Base-by-base conservation (phyloP, 2,797 vertebrate genomes). In the Phataginus tetradactyla region DNA sequence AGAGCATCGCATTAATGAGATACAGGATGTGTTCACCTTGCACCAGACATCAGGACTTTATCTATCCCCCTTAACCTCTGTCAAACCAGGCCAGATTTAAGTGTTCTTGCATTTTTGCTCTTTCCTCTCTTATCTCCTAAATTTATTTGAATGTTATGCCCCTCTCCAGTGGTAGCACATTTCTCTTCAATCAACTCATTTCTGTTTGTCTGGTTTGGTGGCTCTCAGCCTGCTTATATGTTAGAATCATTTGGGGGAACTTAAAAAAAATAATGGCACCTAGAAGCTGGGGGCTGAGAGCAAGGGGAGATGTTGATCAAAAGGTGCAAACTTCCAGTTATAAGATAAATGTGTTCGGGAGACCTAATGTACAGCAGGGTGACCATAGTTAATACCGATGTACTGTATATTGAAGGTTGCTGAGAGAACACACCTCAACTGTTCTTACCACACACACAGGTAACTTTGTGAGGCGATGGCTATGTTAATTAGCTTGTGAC, bases 111-210 rank as follows among this genome's bases (percentile, higher is more conserved):
- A 53, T 37, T 71, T 93, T 83, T 10, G 11, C 37, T 59, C 32
- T 91, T 90, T 72, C 15, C 6, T 63, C 14, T 75, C 6, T 51
- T 87, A 10, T 64, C 4, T 49, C 75, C 29, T 84, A 63, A 75
- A n/a, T 86, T 79, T 66, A 95, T 78, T 93, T 86, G 20, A 8
- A 49, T 79, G 53, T 27, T 66, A 66, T 68, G 51, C 4, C 34
- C 14, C 17, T 91, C 23, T 84, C 55, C 27, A 83, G 29, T 61
- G 91, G 53, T 77, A 57, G 86, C 32, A 72, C 5, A 49, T 77
- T 91, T 91, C 34, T 42, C 3, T 75, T 77, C 8, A 15, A 74
- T 75, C 23, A n/a, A 4, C 23, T 64, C 23, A 61, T 59, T 39
- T 13, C 55, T 37, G 14, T 39, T 79, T 83, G 23, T 81, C 55